phyloP scores from a whole-genome alignment of 2,888 invertebrate genomes.

The Magallana nippona region DNA sequence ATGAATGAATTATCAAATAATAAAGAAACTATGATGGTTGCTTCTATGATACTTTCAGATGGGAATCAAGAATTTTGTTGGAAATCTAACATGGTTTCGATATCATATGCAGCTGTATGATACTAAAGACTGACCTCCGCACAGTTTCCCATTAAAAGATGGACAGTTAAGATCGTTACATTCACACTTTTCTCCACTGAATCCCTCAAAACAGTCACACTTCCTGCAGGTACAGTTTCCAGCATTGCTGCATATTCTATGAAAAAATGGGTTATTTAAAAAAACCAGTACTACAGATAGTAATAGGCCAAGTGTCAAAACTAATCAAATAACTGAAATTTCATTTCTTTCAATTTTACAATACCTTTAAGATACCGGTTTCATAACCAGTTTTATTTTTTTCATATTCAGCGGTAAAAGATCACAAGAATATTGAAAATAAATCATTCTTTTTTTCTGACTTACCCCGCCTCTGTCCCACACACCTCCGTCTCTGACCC shows the following conservation, averaged over 20 bases:
- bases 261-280: background rate
- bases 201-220: constrained; percentile 55
- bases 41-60: no score
- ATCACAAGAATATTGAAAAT: no score
- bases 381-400: no score
- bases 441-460: no score
- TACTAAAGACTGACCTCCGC: constrained; percentile 54
- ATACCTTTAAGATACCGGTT: background rate
- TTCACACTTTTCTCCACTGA: constrained; percentile 60
- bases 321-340: no score
- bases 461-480: constrained; percentile 12
- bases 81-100: no score
- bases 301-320: background rate
- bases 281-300: background rate
- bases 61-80: no score
- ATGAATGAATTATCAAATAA: no score
- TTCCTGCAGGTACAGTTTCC: constrained; percentile 62
- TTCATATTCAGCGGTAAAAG: no score
- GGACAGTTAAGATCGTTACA: constrained; percentile 58
- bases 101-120: background rate
- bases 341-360: background rate
- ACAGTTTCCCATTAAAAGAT: constrained; percentile 41
- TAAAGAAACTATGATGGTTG: no score
- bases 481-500: constrained; percentile 47
- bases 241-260: constrained; percentile 50